Base-by-base conservation (phyloP, 2,113 vertebrate genomes). In the Uria aalge region DNA sequence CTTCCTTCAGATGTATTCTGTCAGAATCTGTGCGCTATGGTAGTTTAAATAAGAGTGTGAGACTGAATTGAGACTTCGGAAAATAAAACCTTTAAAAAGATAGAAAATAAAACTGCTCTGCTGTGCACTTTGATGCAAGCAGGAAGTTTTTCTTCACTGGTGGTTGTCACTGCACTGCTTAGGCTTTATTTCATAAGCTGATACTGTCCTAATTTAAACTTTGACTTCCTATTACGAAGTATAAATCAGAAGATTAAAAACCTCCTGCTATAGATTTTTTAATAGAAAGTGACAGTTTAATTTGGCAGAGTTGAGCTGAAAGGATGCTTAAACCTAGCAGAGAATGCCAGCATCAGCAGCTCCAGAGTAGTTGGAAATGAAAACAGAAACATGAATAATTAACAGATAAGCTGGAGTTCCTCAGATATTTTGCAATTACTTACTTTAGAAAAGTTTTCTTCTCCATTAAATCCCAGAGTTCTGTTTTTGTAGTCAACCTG, bases 281-380 rank as follows among this genome's bases (percentile, higher is more conserved):
- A 97, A 95, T 96, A 94, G 88, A 86, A 96, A 96, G 80, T 96
- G 97, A 94, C 95, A 96, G 94, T 97, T 97, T 96, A 97, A 97
- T 96, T 97, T 97, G 94, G 90, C 90, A 84, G 88, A 94, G 77
- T 96, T 90, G 92, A 94, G 77, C 92, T 97, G 88, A 95, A 97
- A 90, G 77, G 77, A 84, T 97, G 90, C 84, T 91, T 96, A 94
- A 95, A 92, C 71, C 50, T 88, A 71, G 85, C 32, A 91, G 47
- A 85, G 93, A 96, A 63, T 96, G 95, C 92, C 89, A 92, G 85
- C 92, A 93, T 97, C 97, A 97, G 97, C 96, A 96, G 71, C 94
- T 97, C 90, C 20, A 47, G 59, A 84, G 76, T 38, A 79, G 77
- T 12, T 95, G 82, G 59, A 93, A 98, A 85, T 91, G 91, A 95